Evolutionary conservation across 2,888 invertebrate species (phyloP).

Genomic region (Ophraella communa): DNA sequence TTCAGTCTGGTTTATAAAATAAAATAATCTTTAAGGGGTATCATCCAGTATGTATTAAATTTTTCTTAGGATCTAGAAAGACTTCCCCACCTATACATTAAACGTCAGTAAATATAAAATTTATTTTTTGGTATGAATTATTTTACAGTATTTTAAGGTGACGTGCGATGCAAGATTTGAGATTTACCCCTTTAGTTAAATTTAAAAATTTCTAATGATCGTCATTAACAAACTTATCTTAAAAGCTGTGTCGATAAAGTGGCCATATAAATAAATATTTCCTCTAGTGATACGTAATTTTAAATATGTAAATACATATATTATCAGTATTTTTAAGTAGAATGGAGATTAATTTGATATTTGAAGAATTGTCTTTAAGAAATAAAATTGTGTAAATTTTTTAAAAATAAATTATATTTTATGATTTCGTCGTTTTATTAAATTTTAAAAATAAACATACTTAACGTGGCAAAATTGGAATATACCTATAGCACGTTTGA

Average conservation of each 20-base stretch:
- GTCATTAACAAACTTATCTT: not conserved
- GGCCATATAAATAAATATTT: slow-evolving; percentile 38
- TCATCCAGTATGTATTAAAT: too few relatives aligned
- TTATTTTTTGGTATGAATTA: too few relatives aligned
- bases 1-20: too few relatives aligned
- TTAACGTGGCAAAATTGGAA: too few relatives aligned
- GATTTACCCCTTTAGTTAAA: not conserved
- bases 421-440: slow-evolving; percentile 1
- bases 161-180: not conserved
- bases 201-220: not conserved
- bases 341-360: slow-evolving; percentile 25
- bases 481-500: too few relatives aligned
- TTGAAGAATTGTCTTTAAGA: not conserved
- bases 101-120: too few relatives aligned
- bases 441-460: not conserved
- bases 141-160: too few relatives aligned
- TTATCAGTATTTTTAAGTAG: slow-evolving; percentile 39
- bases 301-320: slow-evolving; percentile 34
- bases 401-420: slow-evolving; percentile 13
- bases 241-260: slow-evolving; percentile 34
- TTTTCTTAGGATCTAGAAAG: too few relatives aligned
- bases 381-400: slow-evolving; percentile 14
- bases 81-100: too few relatives aligned
- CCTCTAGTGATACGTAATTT: slow-evolving; percentile 29
- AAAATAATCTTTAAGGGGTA: too few relatives aligned